Evolutionary conservation across 30 jellyfish, hydroid and myxozoan genomes (phyloP), one percentile per base, ranked within the genome.

Genomic region (Cassiopea andromeda): DNA sequence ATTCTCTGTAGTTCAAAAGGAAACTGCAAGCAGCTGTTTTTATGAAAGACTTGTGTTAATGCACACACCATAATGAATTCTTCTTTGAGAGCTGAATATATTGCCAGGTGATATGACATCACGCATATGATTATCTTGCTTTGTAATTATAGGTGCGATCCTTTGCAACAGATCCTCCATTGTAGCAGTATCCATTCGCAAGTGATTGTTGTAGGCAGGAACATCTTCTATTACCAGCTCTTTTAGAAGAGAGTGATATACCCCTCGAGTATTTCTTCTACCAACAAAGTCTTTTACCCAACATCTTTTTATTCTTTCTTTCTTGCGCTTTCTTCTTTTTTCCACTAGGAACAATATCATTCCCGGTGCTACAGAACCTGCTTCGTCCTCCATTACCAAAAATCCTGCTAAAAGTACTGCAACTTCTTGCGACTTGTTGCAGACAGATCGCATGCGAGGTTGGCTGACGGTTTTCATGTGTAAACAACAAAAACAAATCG

Each of bases 111-210:
- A 10, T 54, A 54, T 54, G 12, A 10, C 7, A 54, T 54, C 64
- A 54, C 64, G 64, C 64, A 54, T 54, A 54, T 54, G 64, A 54
- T 6, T 54, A 10, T 54, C 64, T 54, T 54, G 64, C 64, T 54
- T 54, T 54, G 12, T 10, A 10, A 54, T 54, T 6, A 44, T 46
- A 9, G 60, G 84, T 45, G 67, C 60, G 8, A 75, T 73, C 48
- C 67, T 77, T 27, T 77, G 73, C 48, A 77, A 78, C 71, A 77
- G 86, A 16, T 77, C 86, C 46, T 77, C 86, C 12, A 46, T 7
- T 16, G 71, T 79, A 59, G 76, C 88, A 57, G 76, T 60, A 61
- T 79, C 88, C 88, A 79, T 79, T 48, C 77, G 76, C 88, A 79
- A 61, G 54, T 19, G 54, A 48, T 79, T 79, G 49, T 79, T 79